These are phyloP conservation scores for Tyrannus savana DNA, from an alignment of 2,113 vertebrate species.

Conservation along the genomic window DNA sequence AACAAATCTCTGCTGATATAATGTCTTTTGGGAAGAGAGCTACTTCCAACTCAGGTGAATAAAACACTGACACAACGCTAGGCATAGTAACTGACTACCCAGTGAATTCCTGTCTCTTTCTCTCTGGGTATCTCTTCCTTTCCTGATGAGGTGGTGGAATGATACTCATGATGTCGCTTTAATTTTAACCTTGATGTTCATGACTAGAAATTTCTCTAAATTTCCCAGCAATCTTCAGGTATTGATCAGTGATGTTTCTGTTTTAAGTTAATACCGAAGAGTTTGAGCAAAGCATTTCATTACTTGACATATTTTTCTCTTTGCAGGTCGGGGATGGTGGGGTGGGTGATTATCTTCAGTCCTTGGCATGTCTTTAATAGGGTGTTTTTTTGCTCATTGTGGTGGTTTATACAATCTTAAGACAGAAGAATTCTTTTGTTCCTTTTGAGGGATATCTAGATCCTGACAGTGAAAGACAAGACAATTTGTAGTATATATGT, in stretches of 20 bases:
- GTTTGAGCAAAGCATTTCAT: neutral
- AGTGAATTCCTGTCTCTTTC: neutral
- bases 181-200: neutral
- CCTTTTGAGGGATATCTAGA: neutral
- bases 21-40: neutral
- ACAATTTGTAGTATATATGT: neutral
- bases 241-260: neutral
- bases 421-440: neutral
- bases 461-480: neutral
- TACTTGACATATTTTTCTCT: neutral
- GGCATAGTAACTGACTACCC: neutral
- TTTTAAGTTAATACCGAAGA: neutral
- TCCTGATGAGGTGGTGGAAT: neutral
- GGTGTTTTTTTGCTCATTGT: neutral
- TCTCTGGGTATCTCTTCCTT: neutral
- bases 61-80: neutral
- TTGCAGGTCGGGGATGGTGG: accelerated
- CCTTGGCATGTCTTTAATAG: neutral
- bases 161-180: neutral
- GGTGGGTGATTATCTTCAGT: neutral
- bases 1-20: neutral
- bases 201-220: neutral
- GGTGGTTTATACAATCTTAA: neutral
- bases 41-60: neutral
- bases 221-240: neutral